phyloP scores from a whole-genome alignment of 2,888 invertebrate species.

The Minunthozetes semirufus region DNA sequence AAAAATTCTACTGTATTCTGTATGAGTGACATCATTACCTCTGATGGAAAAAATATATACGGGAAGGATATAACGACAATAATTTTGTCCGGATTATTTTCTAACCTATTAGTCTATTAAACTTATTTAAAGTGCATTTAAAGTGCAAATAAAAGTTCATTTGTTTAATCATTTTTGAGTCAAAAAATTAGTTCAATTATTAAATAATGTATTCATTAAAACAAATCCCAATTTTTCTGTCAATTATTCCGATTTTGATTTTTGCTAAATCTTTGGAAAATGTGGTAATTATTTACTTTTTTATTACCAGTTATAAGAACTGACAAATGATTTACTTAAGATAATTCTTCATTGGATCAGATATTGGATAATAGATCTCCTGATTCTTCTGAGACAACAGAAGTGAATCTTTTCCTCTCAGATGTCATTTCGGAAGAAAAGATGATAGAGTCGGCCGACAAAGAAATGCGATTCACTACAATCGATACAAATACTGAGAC shows the following conservation, averaged over 20 bases:
- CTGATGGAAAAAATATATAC: background rate
- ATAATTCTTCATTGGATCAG: too few relatives aligned
- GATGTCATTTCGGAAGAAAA: too few relatives aligned
- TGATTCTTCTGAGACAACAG: too few relatives aligned
- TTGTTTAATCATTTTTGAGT: background rate
- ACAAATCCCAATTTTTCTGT: background rate
- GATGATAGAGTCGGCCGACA: background rate
- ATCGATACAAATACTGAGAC: background rate
- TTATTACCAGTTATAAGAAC: background rate
- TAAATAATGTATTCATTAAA: background rate
- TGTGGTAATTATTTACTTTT: background rate
- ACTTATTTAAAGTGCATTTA: background rate
- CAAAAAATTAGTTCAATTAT: background rate
- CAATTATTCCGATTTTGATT: background rate
- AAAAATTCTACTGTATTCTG: too few relatives aligned
- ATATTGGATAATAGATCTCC: too few relatives aligned
- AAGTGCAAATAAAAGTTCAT: background rate
- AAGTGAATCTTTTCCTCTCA: too few relatives aligned
- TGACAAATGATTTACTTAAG: too few relatives aligned
- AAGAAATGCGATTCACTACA: too few relatives aligned
- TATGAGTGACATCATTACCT: too few relatives aligned
- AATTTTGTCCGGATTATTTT: background rate
- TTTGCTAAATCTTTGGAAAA: background rate
- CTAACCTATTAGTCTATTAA: background rate
- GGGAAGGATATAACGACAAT: background rate